A percentile compares a stretch with the other conserved stretches of the same genome.
Evolutionary conservation across 1,140 invertebrate genomes (phyloP).

Genomic region (Lethocerus indicus): DNA sequence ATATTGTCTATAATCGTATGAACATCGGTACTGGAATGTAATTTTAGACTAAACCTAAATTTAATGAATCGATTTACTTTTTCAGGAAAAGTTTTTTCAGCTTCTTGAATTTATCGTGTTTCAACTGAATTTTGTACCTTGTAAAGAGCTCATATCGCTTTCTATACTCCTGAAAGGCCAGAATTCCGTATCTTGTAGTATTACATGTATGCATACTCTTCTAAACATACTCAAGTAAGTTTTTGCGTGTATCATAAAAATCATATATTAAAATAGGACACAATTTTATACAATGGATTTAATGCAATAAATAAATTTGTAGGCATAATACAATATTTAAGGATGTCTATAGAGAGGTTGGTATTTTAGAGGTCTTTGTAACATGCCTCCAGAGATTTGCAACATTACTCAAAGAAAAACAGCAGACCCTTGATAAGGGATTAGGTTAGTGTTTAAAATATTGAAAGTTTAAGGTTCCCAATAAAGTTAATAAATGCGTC

Average conservation of each 20-base stretch:
- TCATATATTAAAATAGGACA: neutral
- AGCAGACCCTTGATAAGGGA: slow-evolving; percentile 1
- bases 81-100: slow-evolving; percentile 83
- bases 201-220: slow-evolving; percentile 75
- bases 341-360: slow-evolving; percentile 95
- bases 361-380: slow-evolving; percentile 90
- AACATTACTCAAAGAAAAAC: slow-evolving; percentile 23
- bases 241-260: neutral
- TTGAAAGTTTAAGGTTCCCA: neutral
- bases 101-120: slow-evolving; percentile 92
- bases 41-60: too few relatives aligned
- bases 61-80: slow-evolving; percentile 17
- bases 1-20: too few relatives aligned
- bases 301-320: slow-evolving; percentile 21
- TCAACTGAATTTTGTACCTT: slow-evolving; percentile 95
- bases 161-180: slow-evolving; percentile 79
- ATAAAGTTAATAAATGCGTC: neutral
- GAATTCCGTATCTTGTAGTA: slow-evolving; percentile 59
- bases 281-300: neutral
- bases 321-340: slow-evolving; percentile 86
- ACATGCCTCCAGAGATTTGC: slow-evolving; percentile 81
- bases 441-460: neutral
- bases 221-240: slow-evolving; percentile 65
- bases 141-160: slow-evolving; percentile 93
- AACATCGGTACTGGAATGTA: too few relatives aligned